phyloP scores from a whole-genome alignment of 2,797 vertebrate species.

The Hybognathus amarus region DNA sequence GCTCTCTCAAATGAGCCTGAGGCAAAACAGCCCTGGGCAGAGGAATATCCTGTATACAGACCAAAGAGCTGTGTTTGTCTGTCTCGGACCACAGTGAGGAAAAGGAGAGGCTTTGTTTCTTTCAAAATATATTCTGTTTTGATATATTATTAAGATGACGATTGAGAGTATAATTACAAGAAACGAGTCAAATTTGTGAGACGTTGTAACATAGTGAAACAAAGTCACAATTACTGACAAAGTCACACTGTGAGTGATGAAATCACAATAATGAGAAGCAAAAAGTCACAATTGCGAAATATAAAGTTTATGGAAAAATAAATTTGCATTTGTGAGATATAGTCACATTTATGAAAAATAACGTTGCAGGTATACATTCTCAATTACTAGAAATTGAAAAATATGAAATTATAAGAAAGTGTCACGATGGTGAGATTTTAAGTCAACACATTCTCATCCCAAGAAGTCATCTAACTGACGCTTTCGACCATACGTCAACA shows the following conservation, averaged over 20 bases:
- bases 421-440: no score
- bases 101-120: conserved; percentile 5
- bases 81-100: conserved; percentile 24
- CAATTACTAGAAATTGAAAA: background rate
- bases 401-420: background rate
- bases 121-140: background rate
- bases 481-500: no score
- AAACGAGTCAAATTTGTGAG: background rate
- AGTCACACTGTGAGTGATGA: background rate
- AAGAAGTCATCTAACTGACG: no score
- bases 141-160: background rate
- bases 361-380: background rate
- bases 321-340: no score
- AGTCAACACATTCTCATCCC: background rate
- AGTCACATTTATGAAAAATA: background rate
- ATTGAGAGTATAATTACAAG: background rate
- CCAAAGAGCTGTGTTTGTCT: conserved; percentile 26
- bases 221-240: background rate
- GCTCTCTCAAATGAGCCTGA: conserved; percentile 25
- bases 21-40: conserved; percentile 27
- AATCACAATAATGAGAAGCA: background rate
- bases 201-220: background rate
- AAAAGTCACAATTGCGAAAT: background rate
- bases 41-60: conserved; percentile 32
- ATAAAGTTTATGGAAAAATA: no score